Base-by-base conservation (phyloP, 92 coral and sea anemone genomes). In the Porites evermanni region DNA sequence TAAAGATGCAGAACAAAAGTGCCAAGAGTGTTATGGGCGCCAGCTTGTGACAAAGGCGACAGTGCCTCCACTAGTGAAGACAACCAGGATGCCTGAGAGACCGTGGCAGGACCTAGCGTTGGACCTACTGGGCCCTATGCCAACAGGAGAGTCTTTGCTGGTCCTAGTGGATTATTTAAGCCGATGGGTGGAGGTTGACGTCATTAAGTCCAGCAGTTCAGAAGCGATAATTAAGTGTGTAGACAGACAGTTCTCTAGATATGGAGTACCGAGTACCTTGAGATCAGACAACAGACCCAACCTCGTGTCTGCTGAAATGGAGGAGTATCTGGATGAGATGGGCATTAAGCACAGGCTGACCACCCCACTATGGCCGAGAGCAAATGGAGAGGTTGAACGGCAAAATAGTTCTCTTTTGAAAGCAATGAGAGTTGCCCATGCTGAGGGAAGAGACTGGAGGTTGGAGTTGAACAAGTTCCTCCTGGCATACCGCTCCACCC, bases 11-110 rank as follows among this genome's bases (percentile, higher is more conserved):
- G 38, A 32, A 32, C 4, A 1, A 32, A 32, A 32, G 38, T 32
- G 38, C 38, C 4, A 3, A 32, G 38, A 32, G 38, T 32, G 38
- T 32, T 32, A 32, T 32, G 38, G 38, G 4, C 1, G 38, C 38
- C 38, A 32, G 3, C 81, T 73, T 6, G 80, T 74, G 8, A 71
- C 75, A 10, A 71, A 14, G 75, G 53, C 29, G 54, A 71, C 56
- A 4, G 18, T 71, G 9, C 9, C 75, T 7, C 75, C 53, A 32
- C 75, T 24, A 10, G 75, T 71, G 5, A 71, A 71, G 12, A 44
- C 75, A 32, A 71, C 75, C 17, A 29, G 54, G 1, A 29, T 71
- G 75, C 75, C 75, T 13, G 75, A 38, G 20, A 71, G 44, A 14
- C 75, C 56, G 2, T 71, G 75, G 56, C 58, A 38, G 17, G 75